A percentile compares a stretch with the other conserved stretches of the same genome.
These are phyloP conservation scores for Mamestra configurata DNA, from an alignment of 1,140 invertebrate genomes.

Conservation along the genomic window DNA sequence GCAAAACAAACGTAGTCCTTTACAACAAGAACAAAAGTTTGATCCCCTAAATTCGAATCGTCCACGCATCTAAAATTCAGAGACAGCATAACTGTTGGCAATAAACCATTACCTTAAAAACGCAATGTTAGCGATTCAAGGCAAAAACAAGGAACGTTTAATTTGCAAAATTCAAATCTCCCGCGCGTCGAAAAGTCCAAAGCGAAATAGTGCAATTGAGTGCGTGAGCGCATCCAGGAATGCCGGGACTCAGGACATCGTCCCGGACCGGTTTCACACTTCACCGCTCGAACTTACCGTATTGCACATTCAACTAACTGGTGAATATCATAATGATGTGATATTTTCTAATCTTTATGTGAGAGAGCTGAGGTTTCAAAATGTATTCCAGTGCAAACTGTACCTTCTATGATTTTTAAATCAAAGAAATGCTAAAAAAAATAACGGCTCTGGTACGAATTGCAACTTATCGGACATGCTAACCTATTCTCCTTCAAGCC, in stretches of 20 bases:
- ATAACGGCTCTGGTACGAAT: too few relatives aligned
- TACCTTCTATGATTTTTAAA: too few relatives aligned
- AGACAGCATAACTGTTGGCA: not conserved
- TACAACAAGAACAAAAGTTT: not conserved
- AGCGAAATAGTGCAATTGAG: slow-evolving; percentile 64
- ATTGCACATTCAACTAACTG: slow-evolving; percentile 46
- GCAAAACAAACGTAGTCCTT: not conserved
- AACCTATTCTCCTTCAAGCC: too few relatives aligned
- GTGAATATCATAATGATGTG: slow-evolving; percentile 43
- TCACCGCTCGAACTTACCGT: slow-evolving; percentile 51
- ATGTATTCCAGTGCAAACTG: too few relatives aligned
- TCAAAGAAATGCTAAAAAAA: too few relatives aligned
- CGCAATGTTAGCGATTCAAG: not conserved
- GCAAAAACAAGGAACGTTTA: slow-evolving; percentile 2
- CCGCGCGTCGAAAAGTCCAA: slow-evolving; percentile 48
- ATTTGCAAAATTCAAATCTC: slow-evolving; percentile 37
- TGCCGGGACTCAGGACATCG: slow-evolving; percentile 78
- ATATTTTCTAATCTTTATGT: slow-evolving; percentile 27
- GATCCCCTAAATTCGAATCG: not conserved
- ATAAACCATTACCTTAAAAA: slow-evolving; percentile 28
- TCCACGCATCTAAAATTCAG: not conserved
- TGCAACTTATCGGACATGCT: too few relatives aligned
- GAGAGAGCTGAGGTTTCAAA: not conserved
- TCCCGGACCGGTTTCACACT: slow-evolving; percentile 74
- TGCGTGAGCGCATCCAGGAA: slow-evolving; percentile 73